Evolutionary conservation across 2,888 invertebrate species (phyloP).

Genomic region (Odontomyia ornata): DNA sequence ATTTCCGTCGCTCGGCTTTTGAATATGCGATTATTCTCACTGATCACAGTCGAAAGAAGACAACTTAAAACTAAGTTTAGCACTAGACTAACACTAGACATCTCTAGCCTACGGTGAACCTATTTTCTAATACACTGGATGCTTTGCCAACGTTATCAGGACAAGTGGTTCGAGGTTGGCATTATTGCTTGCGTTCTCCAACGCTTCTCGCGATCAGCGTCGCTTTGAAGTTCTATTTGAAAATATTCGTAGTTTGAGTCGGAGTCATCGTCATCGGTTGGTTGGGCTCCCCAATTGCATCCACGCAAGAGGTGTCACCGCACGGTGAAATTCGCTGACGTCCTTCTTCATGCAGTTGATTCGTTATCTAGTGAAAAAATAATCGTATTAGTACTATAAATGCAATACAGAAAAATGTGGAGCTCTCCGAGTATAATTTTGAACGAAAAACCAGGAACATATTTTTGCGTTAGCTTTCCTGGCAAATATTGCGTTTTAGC

Average conservation of each 20-base stretch:
- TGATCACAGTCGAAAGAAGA: conserved; percentile 30
- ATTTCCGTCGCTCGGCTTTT: conserved; percentile 30
- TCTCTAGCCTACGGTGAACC: background rate
- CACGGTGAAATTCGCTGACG: no score
- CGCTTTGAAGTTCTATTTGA: background rate
- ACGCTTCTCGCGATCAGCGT: background rate
- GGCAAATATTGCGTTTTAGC: no score
- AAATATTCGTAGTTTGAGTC: background rate
- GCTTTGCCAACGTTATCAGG: background rate
- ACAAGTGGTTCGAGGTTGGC: conserved; percentile 2
- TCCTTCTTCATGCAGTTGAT: background rate
- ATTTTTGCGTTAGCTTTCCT: no score
- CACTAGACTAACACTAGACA: conserved; percentile 28
- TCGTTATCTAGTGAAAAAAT: no score
- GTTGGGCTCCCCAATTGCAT: no score
- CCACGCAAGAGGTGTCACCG: no score
- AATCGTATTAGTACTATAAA: no score
- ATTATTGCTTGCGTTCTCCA: conserved; percentile 5
- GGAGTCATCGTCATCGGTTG: conserved; percentile 4
- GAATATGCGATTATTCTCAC: conserved; percentile 6
- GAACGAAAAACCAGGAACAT: no score
- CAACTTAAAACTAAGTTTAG: conserved; percentile 25
- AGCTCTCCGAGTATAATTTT: no score
- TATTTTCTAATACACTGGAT: background rate
- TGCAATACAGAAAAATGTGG: no score